Conservation (phyloP, 1,140 invertebrate genomes). For the Aphidius ervi region DNA sequence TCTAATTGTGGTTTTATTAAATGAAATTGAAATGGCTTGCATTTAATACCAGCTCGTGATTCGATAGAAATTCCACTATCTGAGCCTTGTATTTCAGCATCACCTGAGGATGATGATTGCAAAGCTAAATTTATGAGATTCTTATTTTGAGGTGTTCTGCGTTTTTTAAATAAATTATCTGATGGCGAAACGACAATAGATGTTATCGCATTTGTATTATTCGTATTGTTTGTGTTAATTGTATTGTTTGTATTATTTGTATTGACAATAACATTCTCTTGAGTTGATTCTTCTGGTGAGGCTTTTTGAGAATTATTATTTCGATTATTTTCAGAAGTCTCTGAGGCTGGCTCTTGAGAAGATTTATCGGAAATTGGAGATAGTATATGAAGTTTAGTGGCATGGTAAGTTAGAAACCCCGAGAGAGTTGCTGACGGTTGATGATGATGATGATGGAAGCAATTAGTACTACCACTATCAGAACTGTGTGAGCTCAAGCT, state of each 20-base stretch:
- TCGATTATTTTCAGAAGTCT: constrained; percentile 72
- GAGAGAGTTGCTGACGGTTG: constrained; percentile 55
- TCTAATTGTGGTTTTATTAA: constrained; percentile 53
- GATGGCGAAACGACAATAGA: constrained; percentile 48
- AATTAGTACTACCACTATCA: constrained; percentile 65
- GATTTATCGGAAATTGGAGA: constrained; percentile 88
- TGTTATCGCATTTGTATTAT: constrained; percentile 42
- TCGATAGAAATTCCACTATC: constrained; percentile 83
- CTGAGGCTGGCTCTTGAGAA: constrained; percentile 77
- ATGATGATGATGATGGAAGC: constrained; percentile 48
- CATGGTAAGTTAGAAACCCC: constrained; percentile 62
- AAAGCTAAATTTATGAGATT: constrained; percentile 69
- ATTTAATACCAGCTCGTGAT: constrained; percentile 70
- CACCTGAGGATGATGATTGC: constrained; percentile 59
- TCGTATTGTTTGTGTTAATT: constrained; percentile 36
- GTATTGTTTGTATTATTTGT: constrained; percentile 45
- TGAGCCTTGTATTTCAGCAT: constrained; percentile 74
- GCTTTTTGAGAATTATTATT: constrained; percentile 73
- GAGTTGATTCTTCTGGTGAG: constrained; percentile 59
- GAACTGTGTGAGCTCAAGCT: constrained; percentile 79
- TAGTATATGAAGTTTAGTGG: constrained; percentile 74
- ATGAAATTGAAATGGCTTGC: constrained; percentile 54
- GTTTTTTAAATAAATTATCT: constrained; percentile 54
- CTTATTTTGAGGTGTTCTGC: constrained; percentile 68
- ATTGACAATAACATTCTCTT: constrained; percentile 41